Evolutionary conservation across 2,113 vertebrate genomes (phyloP).

Genomic region (Syrrhaptes paradoxus): DNA sequence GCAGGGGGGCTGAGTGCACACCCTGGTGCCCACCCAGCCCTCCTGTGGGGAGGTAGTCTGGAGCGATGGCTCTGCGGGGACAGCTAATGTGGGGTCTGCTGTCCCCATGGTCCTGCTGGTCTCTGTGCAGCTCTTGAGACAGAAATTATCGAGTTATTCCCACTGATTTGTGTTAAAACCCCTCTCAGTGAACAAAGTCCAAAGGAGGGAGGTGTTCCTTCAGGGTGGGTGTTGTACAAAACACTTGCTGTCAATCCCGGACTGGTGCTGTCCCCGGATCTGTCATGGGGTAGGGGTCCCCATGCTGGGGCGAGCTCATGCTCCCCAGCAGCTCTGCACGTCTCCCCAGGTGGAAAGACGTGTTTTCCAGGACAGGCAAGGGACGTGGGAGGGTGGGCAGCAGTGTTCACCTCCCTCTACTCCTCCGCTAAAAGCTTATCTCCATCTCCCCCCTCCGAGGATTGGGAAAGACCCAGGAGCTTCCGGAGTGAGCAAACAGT

Average conservation of each 20-base stretch:
- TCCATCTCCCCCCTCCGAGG: accelerated
- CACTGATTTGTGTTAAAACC: neutral
- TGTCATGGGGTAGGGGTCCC: neutral
- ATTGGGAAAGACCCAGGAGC: neutral
- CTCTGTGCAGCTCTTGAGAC: neutral
- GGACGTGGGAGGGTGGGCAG: accelerated
- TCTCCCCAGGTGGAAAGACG: neutral
- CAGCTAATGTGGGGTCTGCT: accelerated
- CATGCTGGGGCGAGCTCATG: accelerated
- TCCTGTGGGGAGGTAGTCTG: neutral
- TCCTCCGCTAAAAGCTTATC: neutral
- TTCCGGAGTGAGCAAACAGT: neutral
- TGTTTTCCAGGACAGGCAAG: neutral
- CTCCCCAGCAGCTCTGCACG: accelerated
- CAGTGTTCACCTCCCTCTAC: neutral
- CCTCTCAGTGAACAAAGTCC: neutral
- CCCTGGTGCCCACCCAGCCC: neutral
- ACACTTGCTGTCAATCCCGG: accelerated
- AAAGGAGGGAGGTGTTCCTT: neutral
- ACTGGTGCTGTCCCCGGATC: accelerated
- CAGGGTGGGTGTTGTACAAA: neutral
- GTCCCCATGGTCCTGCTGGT: accelerated
- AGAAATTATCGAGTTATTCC: neutral
- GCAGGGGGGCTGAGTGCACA: accelerated
- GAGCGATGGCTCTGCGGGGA: neutral